Percentiles rank a stretch among this genome's conserved stretches.
Conservation (phyloP, 2,888 invertebrate genomes). For the Diarsia dahlii region DNA sequence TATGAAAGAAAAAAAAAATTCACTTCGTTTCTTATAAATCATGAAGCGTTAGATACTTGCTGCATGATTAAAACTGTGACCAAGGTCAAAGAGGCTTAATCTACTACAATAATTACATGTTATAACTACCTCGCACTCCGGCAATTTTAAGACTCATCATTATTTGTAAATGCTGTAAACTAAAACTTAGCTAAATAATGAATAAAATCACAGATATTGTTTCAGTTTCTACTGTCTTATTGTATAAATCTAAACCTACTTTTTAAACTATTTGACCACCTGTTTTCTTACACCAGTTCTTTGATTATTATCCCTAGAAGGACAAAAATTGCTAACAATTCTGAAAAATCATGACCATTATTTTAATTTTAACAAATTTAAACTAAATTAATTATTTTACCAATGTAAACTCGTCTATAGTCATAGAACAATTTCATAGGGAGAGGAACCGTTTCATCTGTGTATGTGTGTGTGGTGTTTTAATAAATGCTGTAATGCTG, state of each 20-base stretch:
- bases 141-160: conserved; percentile 14
- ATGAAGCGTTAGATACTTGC: background rate
- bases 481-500: background rate
- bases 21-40: too few relatives aligned
- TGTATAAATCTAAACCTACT: background rate
- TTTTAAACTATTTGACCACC: background rate
- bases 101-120: background rate
- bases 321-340: background rate
- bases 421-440: background rate
- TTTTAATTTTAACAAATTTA: too few relatives aligned
- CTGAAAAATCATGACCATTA: background rate
- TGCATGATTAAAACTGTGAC: conserved; percentile 9
- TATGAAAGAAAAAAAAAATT: background rate
- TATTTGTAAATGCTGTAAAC: conserved; percentile 16
- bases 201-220: background rate
- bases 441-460: background rate
- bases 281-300: background rate
- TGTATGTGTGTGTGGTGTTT: too few relatives aligned
- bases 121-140: background rate
- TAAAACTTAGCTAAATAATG: background rate
- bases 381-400: too few relatives aligned
- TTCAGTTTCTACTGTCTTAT: background rate
- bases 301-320: background rate
- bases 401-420: too few relatives aligned
- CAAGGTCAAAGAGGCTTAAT: conserved; percentile 32